Evolutionary conservation across 2,113 vertebrate genomes (phyloP).

Genomic region (Agelaius phoeniceus): DNA sequence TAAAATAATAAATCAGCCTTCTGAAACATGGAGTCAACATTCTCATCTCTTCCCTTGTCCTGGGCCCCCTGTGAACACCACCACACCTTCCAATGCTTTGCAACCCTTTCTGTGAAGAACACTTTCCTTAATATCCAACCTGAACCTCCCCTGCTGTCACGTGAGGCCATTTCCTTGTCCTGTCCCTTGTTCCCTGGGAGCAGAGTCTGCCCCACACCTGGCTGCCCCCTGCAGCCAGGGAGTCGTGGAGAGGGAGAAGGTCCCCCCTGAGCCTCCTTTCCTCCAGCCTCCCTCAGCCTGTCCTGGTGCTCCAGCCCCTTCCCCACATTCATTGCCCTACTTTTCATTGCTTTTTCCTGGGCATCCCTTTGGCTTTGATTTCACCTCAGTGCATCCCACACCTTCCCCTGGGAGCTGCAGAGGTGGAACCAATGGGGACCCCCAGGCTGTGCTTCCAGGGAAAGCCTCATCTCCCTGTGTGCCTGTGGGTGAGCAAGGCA

Average conservation of each 20-base stretch:
- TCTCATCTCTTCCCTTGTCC: too few relatives aligned
- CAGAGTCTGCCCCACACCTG: not conserved
- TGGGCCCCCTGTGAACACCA: too few relatives aligned
- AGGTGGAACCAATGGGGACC: rapidly evolving
- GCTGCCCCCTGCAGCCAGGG: not conserved
- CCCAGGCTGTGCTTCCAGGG: not conserved
- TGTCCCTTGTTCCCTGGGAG: not conserved
- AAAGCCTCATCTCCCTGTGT: rapidly evolving
- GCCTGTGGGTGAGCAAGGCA: not conserved
- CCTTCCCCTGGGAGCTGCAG: not conserved
- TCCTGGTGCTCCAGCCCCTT: not conserved
- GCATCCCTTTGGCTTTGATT: not conserved
- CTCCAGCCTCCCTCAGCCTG: not conserved
- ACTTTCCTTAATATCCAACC: not conserved
- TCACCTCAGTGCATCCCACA: not conserved
- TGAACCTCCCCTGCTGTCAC: not conserved
- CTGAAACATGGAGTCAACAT: too few relatives aligned
- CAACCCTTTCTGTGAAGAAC: not conserved
- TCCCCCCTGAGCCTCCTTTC: not conserved
- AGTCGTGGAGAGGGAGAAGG: too few relatives aligned
- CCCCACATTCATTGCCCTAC: too few relatives aligned
- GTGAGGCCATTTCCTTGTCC: not conserved
- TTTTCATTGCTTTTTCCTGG: not conserved
- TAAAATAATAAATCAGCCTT: too few relatives aligned
- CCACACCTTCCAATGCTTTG: not conserved